Percentiles rank a stretch among this genome's conserved stretches.
Conservation (phyloP, 2,113 vertebrate species). For the Datnioides undecimradiatus region DNA sequence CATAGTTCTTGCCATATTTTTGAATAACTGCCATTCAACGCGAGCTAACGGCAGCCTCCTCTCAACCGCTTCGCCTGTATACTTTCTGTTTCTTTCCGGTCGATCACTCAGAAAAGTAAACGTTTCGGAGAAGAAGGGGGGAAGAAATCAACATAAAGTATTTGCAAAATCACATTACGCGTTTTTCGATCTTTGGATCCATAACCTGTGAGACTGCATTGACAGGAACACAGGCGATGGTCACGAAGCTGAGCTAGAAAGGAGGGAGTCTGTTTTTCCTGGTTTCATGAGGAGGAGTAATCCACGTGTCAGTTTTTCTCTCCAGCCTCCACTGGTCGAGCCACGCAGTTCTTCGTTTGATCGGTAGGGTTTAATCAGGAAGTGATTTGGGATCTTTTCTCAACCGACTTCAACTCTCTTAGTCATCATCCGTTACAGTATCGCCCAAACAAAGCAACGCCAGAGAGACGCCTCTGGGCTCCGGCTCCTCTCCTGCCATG, state of each 20-base stretch:
- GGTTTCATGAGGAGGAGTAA: conserved; percentile 73
- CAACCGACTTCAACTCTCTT: background rate
- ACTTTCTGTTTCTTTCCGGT: conserved; percentile 42
- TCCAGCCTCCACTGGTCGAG: conserved; percentile 55
- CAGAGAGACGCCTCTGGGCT: conserved; percentile 16
- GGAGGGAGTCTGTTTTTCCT: conserved; percentile 60
- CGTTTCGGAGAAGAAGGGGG: background rate
- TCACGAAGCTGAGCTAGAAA: background rate
- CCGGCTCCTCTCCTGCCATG: conserved; percentile 36
- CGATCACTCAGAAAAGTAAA: conserved; percentile 32
- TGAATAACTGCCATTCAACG: conserved; percentile 89
- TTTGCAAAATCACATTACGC: conserved; percentile 3
- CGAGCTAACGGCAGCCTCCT: conserved; percentile 52
- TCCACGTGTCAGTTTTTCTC: conserved; percentile 87
- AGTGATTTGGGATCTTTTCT: conserved; percentile 40
- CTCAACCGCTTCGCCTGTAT: conserved; percentile 19
- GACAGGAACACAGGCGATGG: background rate
- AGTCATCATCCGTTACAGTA: background rate
- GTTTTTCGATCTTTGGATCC: background rate
- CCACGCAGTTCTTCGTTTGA: conserved; percentile 75
- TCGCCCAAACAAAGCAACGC: no score
- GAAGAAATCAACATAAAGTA: background rate
- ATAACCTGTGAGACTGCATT: background rate
- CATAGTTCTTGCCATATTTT: conserved; percentile 86
- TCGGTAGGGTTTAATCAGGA: conserved; percentile 72